A percentile compares a stretch with the other conserved stretches of the same genome.
These are phyloP conservation scores for Cisticola juncidis DNA, from an alignment of 2,113 vertebrate species.

Conservation along the genomic window DNA sequence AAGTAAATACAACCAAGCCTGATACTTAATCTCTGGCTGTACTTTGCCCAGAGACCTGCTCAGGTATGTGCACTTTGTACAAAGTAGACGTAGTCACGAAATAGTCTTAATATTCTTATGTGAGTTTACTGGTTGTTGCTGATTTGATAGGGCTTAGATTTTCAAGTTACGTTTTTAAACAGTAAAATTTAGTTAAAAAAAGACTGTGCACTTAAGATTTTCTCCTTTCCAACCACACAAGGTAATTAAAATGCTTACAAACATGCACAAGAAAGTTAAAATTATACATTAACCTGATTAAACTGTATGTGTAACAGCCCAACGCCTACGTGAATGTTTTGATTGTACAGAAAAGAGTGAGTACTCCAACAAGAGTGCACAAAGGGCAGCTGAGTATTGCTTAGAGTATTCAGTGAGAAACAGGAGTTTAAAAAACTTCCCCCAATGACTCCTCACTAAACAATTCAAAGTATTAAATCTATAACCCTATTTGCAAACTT, in stretches of 20 bases:
- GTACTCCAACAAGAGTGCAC: neutral
- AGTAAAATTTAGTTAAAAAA: neutral
- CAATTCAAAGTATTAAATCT: neutral
- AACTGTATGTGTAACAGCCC: neutral
- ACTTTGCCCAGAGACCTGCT: conserved; percentile 17
- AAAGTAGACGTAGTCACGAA: neutral
- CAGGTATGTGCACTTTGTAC: conserved; percentile 17
- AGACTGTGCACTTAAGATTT: neutral
- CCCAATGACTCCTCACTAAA: neutral
- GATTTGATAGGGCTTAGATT: neutral
- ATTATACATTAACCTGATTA: neutral
- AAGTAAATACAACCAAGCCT: conserved; percentile 23
- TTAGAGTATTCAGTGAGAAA: neutral
- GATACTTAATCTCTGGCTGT: conserved; percentile 30
- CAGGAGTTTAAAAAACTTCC: neutral
- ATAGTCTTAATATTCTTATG: neutral
- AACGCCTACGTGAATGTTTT: neutral
- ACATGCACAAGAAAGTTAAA: fast-evolving
- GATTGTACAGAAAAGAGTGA: neutral
- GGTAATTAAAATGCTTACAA: neutral
- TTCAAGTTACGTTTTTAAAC: neutral
- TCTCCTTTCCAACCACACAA: neutral
- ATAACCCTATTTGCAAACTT: neutral
- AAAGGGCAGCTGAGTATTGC: neutral
- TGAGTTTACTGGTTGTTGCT: neutral